Evolutionary conservation across 2,888 invertebrate species (phyloP).

Genomic region (Heliconius charithonia): DNA sequence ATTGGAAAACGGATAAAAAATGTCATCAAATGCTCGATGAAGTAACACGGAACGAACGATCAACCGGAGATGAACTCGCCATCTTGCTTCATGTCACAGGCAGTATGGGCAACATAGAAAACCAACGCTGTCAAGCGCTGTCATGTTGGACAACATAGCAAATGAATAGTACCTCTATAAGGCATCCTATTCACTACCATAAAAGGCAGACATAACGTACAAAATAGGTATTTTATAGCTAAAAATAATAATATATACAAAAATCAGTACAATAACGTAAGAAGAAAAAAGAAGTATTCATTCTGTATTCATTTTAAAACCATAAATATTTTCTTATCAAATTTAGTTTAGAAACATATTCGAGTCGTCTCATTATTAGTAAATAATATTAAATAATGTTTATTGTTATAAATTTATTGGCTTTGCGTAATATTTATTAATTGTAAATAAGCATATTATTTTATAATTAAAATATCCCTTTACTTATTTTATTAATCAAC

Average conservation of each 20-base stretch:
- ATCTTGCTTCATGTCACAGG: conserved; percentile 81
- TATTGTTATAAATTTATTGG: background rate
- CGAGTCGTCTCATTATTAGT: background rate
- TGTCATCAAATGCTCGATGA: conserved; percentile 69
- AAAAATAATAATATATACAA: background rate
- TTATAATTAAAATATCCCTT: background rate
- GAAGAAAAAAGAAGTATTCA: background rate
- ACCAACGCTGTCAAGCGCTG: conserved; percentile 56
- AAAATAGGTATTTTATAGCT: background rate
- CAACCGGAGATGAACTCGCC: conserved; percentile 83
- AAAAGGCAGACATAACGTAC: background rate
- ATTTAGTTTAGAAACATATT: background rate
- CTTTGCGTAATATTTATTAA: background rate
- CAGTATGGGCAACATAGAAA: conserved; percentile 67
- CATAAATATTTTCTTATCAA: background rate
- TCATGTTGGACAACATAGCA: conserved; percentile 62
- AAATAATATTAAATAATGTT: background rate
- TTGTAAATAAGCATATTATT: background rate
- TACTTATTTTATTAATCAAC: background rate
- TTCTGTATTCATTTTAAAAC: background rate
- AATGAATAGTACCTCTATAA: conserved; percentile 52
- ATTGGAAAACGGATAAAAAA: conserved; percentile 70
- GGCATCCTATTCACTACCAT: conserved; percentile 26
- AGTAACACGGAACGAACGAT: conserved; percentile 76
- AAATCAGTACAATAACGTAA: background rate